These are phyloP conservation scores for Lithobates sylvaticus DNA, from an alignment of 2,797 vertebrate genomes.

Conservation along the genomic window DNA sequence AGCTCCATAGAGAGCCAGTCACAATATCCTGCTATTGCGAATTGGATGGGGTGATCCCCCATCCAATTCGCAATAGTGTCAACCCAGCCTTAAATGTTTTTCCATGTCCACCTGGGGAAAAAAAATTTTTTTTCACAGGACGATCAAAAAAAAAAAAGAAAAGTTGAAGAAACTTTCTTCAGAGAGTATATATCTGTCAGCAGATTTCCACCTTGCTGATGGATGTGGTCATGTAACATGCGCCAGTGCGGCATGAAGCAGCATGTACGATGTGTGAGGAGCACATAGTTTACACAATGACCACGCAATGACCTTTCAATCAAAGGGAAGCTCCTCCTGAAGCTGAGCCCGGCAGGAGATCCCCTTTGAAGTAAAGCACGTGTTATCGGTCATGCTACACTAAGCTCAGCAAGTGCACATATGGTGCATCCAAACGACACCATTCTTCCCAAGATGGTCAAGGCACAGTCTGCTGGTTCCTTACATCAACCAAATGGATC, in stretches of 20 bases:
- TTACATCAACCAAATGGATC: not conserved
- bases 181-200: conserved; percentile 15
- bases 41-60: no score
- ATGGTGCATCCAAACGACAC: conserved; percentile 18
- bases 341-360: conserved; percentile 32
- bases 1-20: no score
- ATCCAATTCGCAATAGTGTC: no score
- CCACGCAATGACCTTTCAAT: conserved; percentile 50
- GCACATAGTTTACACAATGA: conserved; percentile 38
- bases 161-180: not conserved
- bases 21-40: no score
- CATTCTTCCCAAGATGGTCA: not conserved
- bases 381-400: conserved; percentile 34
- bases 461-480: not conserved
- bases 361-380: conserved; percentile 49
- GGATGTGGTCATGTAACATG: conserved; percentile 20
- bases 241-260: not conserved
- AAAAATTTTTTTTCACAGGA: no score
- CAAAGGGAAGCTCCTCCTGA: conserved; percentile 20
- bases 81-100: no score
- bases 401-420: conserved; percentile 17
- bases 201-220: conserved; percentile 6
- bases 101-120: no score
- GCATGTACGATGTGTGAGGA: conserved; percentile 8
- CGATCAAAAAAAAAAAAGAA: no score